Evolutionary conservation across 1,140 invertebrate species (phyloP).

Genomic region (Elymnias hypermnestra): DNA sequence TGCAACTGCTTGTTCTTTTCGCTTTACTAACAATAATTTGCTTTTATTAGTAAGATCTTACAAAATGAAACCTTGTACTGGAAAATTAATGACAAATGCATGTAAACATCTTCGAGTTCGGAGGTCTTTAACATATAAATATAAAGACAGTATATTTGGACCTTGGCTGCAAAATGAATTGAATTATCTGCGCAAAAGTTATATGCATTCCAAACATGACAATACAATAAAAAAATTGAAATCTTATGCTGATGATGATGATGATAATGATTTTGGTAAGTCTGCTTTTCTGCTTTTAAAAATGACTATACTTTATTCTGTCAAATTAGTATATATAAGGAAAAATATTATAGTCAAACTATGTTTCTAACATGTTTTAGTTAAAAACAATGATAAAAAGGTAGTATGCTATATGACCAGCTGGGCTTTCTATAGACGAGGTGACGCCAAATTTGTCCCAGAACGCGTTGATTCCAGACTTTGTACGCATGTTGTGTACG

Average conservation of each 20-base stretch:
- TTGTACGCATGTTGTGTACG: conserved; percentile 93
- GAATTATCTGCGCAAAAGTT: too few species aligned
- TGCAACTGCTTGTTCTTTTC: neutral
- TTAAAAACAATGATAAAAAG: conserved; percentile 61
- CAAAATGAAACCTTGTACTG: neutral
- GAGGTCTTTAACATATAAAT: neutral
- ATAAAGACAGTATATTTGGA: neutral
- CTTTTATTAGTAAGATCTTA: conserved; percentile 11
- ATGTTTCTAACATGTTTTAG: conserved; percentile 23
- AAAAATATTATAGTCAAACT: neutral
- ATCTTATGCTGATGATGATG: too few species aligned
- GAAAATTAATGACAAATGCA: neutral
- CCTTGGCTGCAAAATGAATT: conserved; percentile 7
- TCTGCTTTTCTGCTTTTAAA: too few species aligned
- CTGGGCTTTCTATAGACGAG: conserved; percentile 91
- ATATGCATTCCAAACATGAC: too few species aligned
- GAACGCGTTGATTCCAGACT: conserved; percentile 87
- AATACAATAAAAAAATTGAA: too few species aligned
- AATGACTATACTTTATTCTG: too few species aligned
- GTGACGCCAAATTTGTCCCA: conserved; percentile 88
- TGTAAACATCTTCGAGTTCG: neutral
- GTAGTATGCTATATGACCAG: conserved; percentile 93
- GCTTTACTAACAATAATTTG: neutral
- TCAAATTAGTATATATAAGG: too few species aligned
- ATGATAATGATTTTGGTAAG: too few species aligned